phyloP scores from a whole-genome alignment of 2,797 vertebrate species.

The Cetoscarus ocellatus region DNA sequence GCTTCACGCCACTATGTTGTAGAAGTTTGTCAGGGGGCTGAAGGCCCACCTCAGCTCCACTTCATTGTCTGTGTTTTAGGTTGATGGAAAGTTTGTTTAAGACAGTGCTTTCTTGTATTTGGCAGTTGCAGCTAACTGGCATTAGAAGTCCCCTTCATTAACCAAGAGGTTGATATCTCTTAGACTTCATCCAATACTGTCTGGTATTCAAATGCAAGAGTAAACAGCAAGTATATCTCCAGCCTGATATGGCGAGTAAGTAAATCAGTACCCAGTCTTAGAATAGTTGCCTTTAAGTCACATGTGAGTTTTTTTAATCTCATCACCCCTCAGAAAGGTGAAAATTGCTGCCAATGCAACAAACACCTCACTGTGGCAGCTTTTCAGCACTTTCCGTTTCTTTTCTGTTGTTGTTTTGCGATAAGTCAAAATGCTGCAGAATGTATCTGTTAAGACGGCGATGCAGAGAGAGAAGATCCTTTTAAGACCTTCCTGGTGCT shows the following conservation, averaged over 20 bases:
- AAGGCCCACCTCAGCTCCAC: no score
- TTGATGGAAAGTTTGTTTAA: no score
- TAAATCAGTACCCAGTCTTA: slow-evolving; percentile 37
- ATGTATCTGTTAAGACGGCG: slow-evolving; percentile 32
- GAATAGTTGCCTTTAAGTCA: slow-evolving; percentile 34
- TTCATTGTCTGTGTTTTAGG: no score
- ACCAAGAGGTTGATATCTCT: no score
- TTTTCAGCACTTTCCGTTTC: slow-evolving; percentile 51
- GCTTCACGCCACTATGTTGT: no score
- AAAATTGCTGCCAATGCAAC: slow-evolving; percentile 66
- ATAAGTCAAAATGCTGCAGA: slow-evolving; percentile 38
- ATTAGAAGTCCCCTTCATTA: no score
- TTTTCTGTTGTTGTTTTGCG: not conserved
- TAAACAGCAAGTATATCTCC: no score
- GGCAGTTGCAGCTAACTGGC: no score
- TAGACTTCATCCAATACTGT: no score
- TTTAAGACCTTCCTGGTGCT: slow-evolving; percentile 61
- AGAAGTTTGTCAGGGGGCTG: no score
- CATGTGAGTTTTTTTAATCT: slow-evolving; percentile 52
- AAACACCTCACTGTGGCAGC: slow-evolving; percentile 68
- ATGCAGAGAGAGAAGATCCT: slow-evolving; percentile 45
- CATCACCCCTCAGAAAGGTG: slow-evolving; percentile 58
- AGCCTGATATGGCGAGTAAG: slow-evolving; percentile 16
- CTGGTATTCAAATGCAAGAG: no score
- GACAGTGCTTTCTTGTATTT: no score